Conservation (phyloP, 2,113 vertebrate genomes). For the Arenaria interpres region DNA sequence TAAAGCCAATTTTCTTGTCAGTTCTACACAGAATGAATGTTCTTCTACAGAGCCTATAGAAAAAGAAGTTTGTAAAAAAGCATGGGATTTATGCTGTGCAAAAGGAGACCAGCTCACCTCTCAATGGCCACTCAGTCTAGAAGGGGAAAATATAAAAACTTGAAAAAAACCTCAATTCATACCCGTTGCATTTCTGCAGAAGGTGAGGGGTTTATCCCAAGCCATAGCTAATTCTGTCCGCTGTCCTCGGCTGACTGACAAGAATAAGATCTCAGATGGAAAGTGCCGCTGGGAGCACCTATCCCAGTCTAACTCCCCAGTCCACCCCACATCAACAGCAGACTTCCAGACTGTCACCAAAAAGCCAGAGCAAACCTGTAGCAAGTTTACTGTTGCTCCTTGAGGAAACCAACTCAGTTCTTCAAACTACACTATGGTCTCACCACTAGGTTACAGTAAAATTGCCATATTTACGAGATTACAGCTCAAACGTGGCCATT, state of each 20-base stretch:
- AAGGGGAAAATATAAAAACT: neutral
- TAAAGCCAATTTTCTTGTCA: constrained; percentile 40
- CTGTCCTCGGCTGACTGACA: neutral
- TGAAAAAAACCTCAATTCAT: neutral
- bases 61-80: neutral
- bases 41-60: neutral
- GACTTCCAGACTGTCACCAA: neutral
- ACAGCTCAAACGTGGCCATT: neutral
- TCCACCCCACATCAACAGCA: neutral
- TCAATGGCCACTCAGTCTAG: neutral
- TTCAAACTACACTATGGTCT: neutral
- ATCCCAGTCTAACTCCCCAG: neutral
- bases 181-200: neutral
- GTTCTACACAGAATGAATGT: neutral
- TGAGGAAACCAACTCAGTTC: neutral
- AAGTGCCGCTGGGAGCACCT: neutral
- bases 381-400: neutral
- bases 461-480: neutral
- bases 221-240: neutral
- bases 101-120: neutral
- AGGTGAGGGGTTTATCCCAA: neutral
- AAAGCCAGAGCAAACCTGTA: neutral
- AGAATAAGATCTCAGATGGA: neutral
- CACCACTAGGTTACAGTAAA: neutral
- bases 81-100: neutral